Conservation (phyloP, 1,140 invertebrate genomes). For the Pantala flavescens region DNA sequence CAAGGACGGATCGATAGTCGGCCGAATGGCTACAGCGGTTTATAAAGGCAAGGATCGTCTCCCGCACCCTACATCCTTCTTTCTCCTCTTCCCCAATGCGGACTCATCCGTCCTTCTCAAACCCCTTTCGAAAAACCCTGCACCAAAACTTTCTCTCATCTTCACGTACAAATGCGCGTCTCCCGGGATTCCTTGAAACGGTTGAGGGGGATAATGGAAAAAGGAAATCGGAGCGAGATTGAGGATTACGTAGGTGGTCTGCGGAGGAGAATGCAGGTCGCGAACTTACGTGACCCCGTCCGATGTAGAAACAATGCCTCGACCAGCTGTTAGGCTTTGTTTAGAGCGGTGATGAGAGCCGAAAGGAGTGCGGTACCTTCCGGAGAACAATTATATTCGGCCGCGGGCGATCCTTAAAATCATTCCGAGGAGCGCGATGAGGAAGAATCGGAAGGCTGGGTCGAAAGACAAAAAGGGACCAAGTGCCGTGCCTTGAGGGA, state of each 20-base stretch:
- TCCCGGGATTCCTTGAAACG: neutral
- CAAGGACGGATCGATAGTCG: neutral
- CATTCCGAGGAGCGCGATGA: neutral
- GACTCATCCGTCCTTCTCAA: neutral
- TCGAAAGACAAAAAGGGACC: too few species aligned
- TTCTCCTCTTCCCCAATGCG: neutral
- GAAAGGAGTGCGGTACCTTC: neutral
- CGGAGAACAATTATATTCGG: neutral
- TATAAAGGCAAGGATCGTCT: slow-evolving; percentile 1
- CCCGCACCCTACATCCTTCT: neutral
- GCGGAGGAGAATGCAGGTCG: neutral
- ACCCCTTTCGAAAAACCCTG: neutral
- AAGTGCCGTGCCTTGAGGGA: too few species aligned
- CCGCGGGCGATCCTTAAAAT: neutral
- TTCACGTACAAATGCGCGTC: neutral
- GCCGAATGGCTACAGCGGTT: slow-evolving; percentile 2
- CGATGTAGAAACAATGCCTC: neutral
- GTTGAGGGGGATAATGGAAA: neutral
- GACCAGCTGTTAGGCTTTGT: neutral
- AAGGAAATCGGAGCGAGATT: neutral
- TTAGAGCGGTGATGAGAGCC: neutral
- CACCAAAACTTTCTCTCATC: neutral
- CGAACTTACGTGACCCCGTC: neutral
- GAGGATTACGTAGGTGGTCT: neutral
- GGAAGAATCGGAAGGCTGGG: neutral